These are phyloP conservation scores for Etheostoma spectabile DNA, from an alignment of 2,113 vertebrate species.

Conservation along the genomic window DNA sequence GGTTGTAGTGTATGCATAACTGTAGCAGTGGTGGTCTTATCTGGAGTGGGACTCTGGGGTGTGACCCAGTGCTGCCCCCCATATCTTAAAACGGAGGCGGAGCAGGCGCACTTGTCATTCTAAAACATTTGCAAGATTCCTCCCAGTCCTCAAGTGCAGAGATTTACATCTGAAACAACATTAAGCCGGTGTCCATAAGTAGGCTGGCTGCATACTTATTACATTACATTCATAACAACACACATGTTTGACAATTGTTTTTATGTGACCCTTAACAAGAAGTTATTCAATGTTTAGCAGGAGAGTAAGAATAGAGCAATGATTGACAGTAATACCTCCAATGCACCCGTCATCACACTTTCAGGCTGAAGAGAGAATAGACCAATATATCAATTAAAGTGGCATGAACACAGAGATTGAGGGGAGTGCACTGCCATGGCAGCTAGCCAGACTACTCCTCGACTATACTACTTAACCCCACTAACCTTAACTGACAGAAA, in stretches of 20 bases:
- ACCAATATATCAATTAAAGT: slow-evolving; percentile 43
- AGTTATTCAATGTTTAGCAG: slow-evolving; percentile 2
- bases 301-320: slow-evolving; percentile 35
- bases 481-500: slow-evolving; percentile 15
- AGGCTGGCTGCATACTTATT: neutral
- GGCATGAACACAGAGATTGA: neutral
- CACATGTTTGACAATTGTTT: slow-evolving; percentile 7
- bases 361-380: slow-evolving; percentile 57
- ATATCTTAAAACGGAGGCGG: slow-evolving; percentile 29
- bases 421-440: neutral
- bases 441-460: slow-evolving; percentile 31
- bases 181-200: slow-evolving; percentile 4
- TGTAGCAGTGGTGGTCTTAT: slow-evolving; percentile 57
- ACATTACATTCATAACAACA: slow-evolving; percentile 6
- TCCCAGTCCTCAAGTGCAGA: slow-evolving; percentile 42
- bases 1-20: slow-evolving; percentile 36
- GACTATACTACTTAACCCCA: slow-evolving; percentile 30
- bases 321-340: slow-evolving; percentile 33
- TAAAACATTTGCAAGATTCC: slow-evolving; percentile 66
- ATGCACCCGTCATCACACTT: slow-evolving; percentile 17
- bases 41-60: slow-evolving; percentile 38
- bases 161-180: slow-evolving; percentile 51
- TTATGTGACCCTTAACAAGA: slow-evolving; percentile 17
- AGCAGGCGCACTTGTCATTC: slow-evolving; percentile 42
- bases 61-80: slow-evolving; percentile 31